phyloP scores from a whole-genome alignment of 2,113 vertebrate genomes.

The Aegotheles bennettii region DNA sequence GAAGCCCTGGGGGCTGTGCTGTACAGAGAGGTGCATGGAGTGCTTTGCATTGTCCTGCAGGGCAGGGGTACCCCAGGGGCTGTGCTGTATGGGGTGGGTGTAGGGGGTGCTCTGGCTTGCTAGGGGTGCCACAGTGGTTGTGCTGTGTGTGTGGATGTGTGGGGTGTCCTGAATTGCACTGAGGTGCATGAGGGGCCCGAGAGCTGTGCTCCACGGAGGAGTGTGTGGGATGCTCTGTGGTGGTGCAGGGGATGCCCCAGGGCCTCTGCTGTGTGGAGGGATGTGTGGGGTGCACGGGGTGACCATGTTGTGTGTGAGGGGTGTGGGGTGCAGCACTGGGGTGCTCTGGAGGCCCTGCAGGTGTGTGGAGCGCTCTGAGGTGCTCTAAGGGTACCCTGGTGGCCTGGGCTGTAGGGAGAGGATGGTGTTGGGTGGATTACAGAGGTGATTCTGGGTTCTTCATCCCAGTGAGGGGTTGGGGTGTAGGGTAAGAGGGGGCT shows the following conservation, averaged over 20 bases:
- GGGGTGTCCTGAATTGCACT: background rate
- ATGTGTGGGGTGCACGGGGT: background rate
- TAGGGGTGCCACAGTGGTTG: background rate
- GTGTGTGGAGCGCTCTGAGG: background rate
- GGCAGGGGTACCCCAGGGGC: background rate
- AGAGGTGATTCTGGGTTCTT: background rate
- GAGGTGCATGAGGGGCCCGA: background rate
- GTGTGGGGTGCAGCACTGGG: background rate
- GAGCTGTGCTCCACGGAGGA: background rate
- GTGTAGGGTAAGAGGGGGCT: background rate
- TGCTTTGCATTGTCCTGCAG: background rate
- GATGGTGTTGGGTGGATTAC: background rate
- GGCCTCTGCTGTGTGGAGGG: background rate
- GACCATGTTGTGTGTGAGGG: background rate
- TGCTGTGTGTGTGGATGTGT: background rate
- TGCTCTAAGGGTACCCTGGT: background rate
- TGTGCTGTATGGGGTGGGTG: background rate
- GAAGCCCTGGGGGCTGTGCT: too few relatives aligned
- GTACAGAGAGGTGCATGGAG: background rate
- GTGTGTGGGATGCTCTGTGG: background rate
- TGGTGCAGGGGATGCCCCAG: background rate
- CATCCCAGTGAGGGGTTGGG: background rate
- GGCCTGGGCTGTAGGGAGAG: background rate
- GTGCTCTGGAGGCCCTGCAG: background rate
- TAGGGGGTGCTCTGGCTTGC: background rate